Base-by-base conservation (phyloP, 1,140 invertebrate species). In the Pseudomyrmex sp. region DNA sequence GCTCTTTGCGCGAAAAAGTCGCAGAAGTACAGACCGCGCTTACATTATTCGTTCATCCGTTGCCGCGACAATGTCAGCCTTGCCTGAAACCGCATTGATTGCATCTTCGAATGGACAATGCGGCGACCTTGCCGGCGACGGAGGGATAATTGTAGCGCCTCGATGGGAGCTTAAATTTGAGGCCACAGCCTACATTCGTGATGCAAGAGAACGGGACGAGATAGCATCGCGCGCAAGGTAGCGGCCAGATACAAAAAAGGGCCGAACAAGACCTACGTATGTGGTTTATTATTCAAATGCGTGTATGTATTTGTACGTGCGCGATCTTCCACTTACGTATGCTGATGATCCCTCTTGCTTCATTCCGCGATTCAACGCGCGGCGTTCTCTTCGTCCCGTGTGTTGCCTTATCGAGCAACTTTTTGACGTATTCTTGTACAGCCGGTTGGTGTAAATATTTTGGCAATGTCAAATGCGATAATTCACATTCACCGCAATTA, bases 171-270 rank as follows among this genome's bases (percentile, higher is more conserved):
- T 82, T 70, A 83, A 88, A 82, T 90, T 84, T 88, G 20, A 85
- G 82, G 82, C 68, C 68, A 68, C 75, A 83, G 68, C 75, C 85
- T 85, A 80, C 82, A 85, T 89, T 86, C 68, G 83, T 88, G 75
- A 86, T 73, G 88, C 85, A 89, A 91, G 79, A 82, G 35, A 86
- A 82, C 83, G 75, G 70, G 88, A 91, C 85, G 83, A 84, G 52
- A 74, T 86, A 74, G 75, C n/a, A 63, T 52, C 12, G n/a, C 12
- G 46, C 35, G 74, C 56, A 50, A 80, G 26, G 18, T 74, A 52
- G 48, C n/a, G 66, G 56, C 56, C 54, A 35, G 76, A 79, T 18
- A 66, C 69, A 72, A 80, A 70, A 80, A 80, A 80, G 76, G 54
- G 66, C 76, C 54, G 76, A 10, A 3, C 63, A 58, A 15, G 46